These are phyloP conservation scores for Fragum whitleyi DNA, from an alignment of 2,888 invertebrate genomes.

Conservation along the genomic window DNA sequence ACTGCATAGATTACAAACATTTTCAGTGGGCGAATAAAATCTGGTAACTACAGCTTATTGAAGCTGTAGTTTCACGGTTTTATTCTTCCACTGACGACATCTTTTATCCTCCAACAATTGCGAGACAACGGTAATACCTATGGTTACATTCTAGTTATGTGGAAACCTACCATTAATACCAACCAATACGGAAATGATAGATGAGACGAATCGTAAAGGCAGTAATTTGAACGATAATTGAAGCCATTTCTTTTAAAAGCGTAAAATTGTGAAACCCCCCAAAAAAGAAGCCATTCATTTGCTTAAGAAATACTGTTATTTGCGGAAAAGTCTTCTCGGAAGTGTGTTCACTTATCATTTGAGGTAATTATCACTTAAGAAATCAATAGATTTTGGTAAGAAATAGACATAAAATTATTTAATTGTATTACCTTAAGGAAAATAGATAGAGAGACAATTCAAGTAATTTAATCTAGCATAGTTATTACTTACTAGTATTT, in stretches of 20 bases:
- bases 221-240: constrained; percentile 8
- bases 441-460: too few relatives aligned
- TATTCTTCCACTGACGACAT: too few relatives aligned
- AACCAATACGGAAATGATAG: constrained; percentile 13
- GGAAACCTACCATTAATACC: background rate
- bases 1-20: too few relatives aligned
- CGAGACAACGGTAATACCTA: background rate
- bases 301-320: background rate
- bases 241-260: constrained; percentile 1
- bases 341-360: background rate
- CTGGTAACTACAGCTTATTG: too few relatives aligned
- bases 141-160: background rate
- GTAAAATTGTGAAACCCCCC: background rate
- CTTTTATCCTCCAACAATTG: background rate
- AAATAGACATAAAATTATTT: too few relatives aligned
- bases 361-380: background rate
- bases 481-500: too few relatives aligned
- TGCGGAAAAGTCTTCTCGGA: background rate
- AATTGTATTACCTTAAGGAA: too few relatives aligned
- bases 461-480: too few relatives aligned
- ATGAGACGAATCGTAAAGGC: background rate
- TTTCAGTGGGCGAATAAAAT: too few relatives aligned
- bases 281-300: background rate
- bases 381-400: too few relatives aligned
- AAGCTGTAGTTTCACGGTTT: too few relatives aligned